Percentiles rank a stretch among this genome's conserved stretches.
Conservation (phyloP, 2,888 invertebrate species). For the Zaprionus obscuricornis region DNA sequence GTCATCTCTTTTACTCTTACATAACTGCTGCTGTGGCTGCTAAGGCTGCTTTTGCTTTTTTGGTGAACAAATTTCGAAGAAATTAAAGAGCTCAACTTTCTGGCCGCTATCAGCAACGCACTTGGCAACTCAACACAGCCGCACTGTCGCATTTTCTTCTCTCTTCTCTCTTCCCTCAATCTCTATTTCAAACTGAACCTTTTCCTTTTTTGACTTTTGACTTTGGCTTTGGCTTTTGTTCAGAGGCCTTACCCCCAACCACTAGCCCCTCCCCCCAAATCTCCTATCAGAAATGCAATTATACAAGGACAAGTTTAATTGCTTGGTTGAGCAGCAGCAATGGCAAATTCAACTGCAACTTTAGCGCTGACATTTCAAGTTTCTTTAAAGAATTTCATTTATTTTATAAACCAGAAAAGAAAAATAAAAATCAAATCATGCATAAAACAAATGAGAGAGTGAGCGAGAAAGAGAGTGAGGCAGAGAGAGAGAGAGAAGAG, state of each 20-base stretch:
- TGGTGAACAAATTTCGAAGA: conserved; percentile 73
- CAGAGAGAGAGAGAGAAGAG: neutral
- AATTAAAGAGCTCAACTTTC: conserved; percentile 75
- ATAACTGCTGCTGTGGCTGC: neutral
- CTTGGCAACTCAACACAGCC: conserved; percentile 67
- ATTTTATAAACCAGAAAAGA: conserved; percentile 20
- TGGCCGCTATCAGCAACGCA: conserved; percentile 73
- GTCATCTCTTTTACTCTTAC: conserved; percentile 11
- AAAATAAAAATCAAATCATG: conserved; percentile 64
- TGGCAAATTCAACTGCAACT: conserved; percentile 35
- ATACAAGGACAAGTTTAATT: conserved; percentile 82
- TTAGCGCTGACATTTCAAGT: conserved; percentile 36
- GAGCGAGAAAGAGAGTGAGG: conserved; percentile 1
- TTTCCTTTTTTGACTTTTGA: conserved; percentile 54
- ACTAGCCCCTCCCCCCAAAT: conserved; percentile 49
- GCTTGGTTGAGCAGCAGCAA: conserved; percentile 64
- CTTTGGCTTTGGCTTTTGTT: conserved; percentile 52
- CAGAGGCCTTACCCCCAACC: conserved; percentile 25
- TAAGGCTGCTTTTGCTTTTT: conserved; percentile 6
- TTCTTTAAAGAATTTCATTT: conserved; percentile 53
- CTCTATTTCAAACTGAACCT: neutral
- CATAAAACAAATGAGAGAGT: conserved; percentile 27
- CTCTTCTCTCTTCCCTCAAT: neutral
- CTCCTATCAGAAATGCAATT: conserved; percentile 79
- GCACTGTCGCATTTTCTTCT: neutral